A percentile compares a stretch with the other conserved stretches of the same genome.
Evolutionary conservation across 2,797 vertebrate genomes (phyloP).

Genomic region (Danio tinwini): DNA sequence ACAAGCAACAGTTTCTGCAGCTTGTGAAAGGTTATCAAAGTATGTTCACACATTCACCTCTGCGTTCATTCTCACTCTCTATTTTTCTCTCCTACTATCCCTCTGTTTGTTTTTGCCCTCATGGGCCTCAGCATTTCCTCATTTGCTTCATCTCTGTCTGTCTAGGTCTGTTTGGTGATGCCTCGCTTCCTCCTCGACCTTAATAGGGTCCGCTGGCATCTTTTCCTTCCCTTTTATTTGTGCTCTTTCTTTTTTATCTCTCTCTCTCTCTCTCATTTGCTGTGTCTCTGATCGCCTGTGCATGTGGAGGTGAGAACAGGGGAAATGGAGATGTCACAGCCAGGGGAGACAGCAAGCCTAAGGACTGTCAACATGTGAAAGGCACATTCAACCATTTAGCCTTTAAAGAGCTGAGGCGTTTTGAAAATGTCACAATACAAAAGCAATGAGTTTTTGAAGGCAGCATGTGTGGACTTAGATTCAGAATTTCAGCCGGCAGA

Average conservation of each 20-base stretch:
- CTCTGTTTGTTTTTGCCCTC: constrained; percentile 28
- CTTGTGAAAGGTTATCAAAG: constrained; percentile 16
- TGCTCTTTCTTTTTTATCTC: constrained; percentile 33
- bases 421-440: constrained; percentile 59
- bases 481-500: constrained; percentile 29
- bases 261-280: constrained; percentile 8
- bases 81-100: background rate
- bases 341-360: constrained; percentile 53
- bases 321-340: constrained; percentile 57
- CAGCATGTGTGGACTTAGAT: constrained; percentile 53
- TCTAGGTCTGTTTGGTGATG: constrained; percentile 29
- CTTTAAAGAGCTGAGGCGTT: constrained; percentile 58
- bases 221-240: constrained; percentile 37
- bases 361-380: constrained; percentile 57
- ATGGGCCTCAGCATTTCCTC: constrained; percentile 12
- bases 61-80: background rate
- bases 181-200: constrained; percentile 21
- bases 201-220: constrained; percentile 44
- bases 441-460: constrained; percentile 55
- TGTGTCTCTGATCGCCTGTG: constrained; percentile 28
- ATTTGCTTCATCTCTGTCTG: constrained; percentile 30
- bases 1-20: constrained; percentile 34
- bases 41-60: constrained; percentile 31
- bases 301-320: constrained; percentile 53
- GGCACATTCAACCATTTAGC: constrained; percentile 60